These are phyloP conservation scores for Linnaemya tessellans DNA, from an alignment of 2,888 invertebrate species.

Conservation along the genomic window DNA sequence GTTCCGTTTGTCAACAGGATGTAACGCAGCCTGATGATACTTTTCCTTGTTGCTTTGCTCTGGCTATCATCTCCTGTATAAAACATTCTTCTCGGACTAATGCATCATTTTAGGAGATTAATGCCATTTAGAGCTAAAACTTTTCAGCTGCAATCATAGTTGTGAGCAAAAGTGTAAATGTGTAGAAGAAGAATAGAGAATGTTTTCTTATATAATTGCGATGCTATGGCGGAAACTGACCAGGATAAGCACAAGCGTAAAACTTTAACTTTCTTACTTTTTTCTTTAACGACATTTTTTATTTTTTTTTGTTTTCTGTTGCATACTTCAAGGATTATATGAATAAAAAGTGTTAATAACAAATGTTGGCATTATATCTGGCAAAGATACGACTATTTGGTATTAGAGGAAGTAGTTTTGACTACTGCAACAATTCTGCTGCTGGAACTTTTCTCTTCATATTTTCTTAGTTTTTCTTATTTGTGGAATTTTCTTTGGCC, in stretches of 20 bases:
- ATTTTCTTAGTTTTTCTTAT: conserved; percentile 28
- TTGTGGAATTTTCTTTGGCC: conserved; percentile 46
- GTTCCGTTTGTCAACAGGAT: conserved; percentile 71
- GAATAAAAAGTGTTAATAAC: conserved; percentile 70
- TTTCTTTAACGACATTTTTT: conserved; percentile 14
- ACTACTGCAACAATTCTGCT: conserved; percentile 45
- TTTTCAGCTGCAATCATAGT: conserved; percentile 51
- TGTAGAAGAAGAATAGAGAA: not conserved
- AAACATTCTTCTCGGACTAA: conserved; percentile 57
- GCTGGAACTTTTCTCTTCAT: conserved; percentile 19
- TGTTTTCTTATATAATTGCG: conserved; percentile 37
- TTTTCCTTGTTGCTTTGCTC: conserved; percentile 19
- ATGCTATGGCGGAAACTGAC: conserved; percentile 66
- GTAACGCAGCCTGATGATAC: conserved; percentile 64
- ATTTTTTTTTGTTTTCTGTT: not conserved
- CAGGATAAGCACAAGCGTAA: conserved; percentile 69
- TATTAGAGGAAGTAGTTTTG: conserved; percentile 57
- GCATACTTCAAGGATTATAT: conserved; percentile 64
- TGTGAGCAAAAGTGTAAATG: conserved; percentile 24
- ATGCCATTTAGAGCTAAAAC: conserved; percentile 66
- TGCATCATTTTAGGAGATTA: conserved; percentile 72
- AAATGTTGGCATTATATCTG: conserved; percentile 70
- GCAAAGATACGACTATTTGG: conserved; percentile 58
- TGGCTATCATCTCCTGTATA: conserved; percentile 10
- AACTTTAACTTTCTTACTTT: conserved; percentile 64